Evolutionary conservation across 2,797 vertebrate species (phyloP).

Genomic region (Eulemur mongoz): DNA sequence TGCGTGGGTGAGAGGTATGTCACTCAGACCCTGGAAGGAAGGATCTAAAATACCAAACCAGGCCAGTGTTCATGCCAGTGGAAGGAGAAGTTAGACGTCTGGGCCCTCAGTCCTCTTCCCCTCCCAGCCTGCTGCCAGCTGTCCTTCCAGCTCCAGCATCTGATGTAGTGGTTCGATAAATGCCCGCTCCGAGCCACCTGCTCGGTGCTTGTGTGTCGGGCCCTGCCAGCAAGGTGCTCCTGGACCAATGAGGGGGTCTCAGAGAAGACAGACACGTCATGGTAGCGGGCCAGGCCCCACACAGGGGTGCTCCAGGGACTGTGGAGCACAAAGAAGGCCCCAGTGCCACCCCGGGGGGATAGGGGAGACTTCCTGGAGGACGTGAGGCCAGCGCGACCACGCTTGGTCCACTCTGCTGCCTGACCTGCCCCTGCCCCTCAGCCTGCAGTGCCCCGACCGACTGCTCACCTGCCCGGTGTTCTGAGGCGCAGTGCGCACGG

Average conservation of each 20-base stretch:
- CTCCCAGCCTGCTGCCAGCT: not conserved
- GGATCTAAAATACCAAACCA: not conserved
- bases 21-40: not conserved
- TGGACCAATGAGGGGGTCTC: not conserved
- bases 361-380: not conserved
- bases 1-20: not conserved
- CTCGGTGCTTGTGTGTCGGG: not conserved
- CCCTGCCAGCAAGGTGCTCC: not conserved
- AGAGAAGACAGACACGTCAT: not conserved
- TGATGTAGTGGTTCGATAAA: not conserved
- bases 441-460: not conserved
- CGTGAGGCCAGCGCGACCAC: not conserved
- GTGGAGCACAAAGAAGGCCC: too few relatives aligned
- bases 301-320: not conserved
- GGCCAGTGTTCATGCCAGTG: not conserved
- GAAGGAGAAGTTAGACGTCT: not conserved
- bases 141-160: not conserved
- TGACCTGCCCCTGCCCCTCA: not conserved
- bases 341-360: not conserved
- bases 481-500: accelerated
- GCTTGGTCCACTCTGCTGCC: not conserved
- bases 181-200: not conserved
- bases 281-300: not conserved
- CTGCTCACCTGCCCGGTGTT: not conserved
- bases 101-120: not conserved